A percentile compares a stretch with the other conserved stretches of the same genome.
Evolutionary conservation across 2,113 vertebrate genomes (phyloP).

Genomic region (Serinus canaria): DNA sequence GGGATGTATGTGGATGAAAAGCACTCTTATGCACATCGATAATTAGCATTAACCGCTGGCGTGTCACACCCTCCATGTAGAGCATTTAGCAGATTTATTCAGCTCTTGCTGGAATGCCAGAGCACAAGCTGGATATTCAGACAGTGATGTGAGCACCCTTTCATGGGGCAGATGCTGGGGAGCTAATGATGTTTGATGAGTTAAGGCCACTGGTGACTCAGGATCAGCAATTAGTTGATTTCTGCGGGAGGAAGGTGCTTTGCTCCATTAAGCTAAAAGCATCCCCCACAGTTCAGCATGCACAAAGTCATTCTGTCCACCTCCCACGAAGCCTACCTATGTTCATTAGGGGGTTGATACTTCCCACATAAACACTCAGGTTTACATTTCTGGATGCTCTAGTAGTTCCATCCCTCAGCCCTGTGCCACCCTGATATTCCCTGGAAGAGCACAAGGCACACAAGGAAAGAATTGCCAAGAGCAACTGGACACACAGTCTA

Average conservation of each 20-base stretch:
- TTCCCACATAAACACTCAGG: background rate
- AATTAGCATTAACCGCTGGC: background rate
- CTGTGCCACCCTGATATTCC: background rate
- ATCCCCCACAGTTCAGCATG: slow-evolving; percentile 9
- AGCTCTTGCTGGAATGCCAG: slow-evolving; percentile 18
- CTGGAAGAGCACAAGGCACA: background rate
- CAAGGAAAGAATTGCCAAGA: background rate
- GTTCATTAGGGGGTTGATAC: background rate
- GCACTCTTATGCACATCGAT: background rate
- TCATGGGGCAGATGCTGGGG: slow-evolving; percentile 20
- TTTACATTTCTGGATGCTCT: background rate
- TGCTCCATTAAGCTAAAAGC: slow-evolving; percentile 71
- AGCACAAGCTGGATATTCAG: slow-evolving; percentile 44
- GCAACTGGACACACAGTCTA: accelerated
- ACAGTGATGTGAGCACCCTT: background rate
- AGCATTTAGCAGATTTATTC: slow-evolving; percentile 27
- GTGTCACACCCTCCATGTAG: background rate
- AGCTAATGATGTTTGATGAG: slow-evolving; percentile 57
- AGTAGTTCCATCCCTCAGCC: background rate
- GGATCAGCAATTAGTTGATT: slow-evolving; percentile 61
- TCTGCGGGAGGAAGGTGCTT: slow-evolving; percentile 57
- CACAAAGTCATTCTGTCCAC: background rate
- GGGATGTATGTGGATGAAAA: slow-evolving; percentile 31
- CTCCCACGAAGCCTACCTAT: background rate
- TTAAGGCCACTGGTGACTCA: slow-evolving; percentile 62